phyloP scores from a whole-genome alignment of 2,797 vertebrate species.

The Acipenser ruthenus region DNA sequence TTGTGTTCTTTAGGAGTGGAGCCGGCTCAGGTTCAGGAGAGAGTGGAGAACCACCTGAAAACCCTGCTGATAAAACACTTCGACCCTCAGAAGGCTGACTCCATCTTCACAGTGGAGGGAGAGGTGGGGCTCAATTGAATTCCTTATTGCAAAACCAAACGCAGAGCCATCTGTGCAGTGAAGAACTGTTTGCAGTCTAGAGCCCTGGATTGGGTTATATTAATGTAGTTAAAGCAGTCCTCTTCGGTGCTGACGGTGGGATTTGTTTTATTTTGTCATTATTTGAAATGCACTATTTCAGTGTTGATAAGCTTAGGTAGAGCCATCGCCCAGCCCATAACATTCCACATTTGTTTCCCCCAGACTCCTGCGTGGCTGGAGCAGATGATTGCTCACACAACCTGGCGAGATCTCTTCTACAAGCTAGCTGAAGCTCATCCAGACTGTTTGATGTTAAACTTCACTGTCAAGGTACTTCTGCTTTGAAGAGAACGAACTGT shows the following conservation, averaged over 20 bases:
- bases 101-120: constrained; percentile 97
- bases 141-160: too few species aligned
- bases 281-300: too few species aligned
- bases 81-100: constrained; percentile 96
- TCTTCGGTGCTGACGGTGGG: too few species aligned
- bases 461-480: constrained; percentile 86
- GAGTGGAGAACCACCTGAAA: constrained; percentile 95
- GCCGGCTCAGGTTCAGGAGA: constrained; percentile 91
- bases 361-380: constrained; percentile 97
- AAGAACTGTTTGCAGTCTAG: too few species aligned
- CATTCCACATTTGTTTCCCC: constrained; percentile 16
- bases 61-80: constrained; percentile 96
- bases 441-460: constrained; percentile 97
- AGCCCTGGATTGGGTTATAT: too few species aligned
- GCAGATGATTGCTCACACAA: constrained; percentile 97
- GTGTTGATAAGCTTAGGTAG: too few species aligned
- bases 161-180: too few species aligned
- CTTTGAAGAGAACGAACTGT: too few species aligned
- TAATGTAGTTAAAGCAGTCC: too few species aligned
- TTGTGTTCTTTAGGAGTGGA: constrained; percentile 73
- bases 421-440: constrained; percentile 95
- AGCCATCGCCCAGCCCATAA: too few species aligned
- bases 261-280: too few species aligned
- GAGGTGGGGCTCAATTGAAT: constrained; percentile 62
- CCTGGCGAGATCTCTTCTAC: constrained; percentile 96